phyloP scores from a whole-genome alignment of 2,888 invertebrate species.

The Andrena haemorrhoa region DNA sequence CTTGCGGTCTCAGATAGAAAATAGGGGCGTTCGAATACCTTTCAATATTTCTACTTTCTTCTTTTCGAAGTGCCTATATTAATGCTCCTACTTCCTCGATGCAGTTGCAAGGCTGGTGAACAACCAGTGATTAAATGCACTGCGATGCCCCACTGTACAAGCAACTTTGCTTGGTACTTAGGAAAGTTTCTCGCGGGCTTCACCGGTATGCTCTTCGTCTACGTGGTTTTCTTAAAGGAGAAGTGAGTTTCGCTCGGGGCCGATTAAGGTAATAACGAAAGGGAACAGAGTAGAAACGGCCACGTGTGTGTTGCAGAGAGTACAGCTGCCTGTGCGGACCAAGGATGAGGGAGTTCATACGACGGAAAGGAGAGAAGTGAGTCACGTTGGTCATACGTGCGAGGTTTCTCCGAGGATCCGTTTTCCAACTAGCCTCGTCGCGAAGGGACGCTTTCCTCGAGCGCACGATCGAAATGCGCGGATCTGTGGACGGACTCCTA shows the following conservation, averaged over 20 bases:
- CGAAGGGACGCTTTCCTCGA: background rate
- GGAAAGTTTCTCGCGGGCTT: constrained; percentile 80
- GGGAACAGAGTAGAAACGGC: background rate
- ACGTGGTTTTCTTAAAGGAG: constrained; percentile 76
- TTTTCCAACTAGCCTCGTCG: background rate
- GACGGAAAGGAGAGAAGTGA: constrained; percentile 71
- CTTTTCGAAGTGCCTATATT: background rate
- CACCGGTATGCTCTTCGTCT: constrained; percentile 77
- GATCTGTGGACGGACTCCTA: background rate
- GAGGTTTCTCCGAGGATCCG: constrained; percentile 36
- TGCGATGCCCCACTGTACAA: constrained; percentile 78
- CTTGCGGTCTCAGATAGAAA: too few relatives aligned
- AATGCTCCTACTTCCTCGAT: background rate
- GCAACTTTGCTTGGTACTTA: constrained; percentile 78
- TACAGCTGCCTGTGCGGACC: constrained; percentile 61
- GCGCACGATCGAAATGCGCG: too few relatives aligned
- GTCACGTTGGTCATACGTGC: constrained; percentile 66
- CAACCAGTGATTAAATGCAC: constrained; percentile 12
- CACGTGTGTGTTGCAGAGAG: constrained; percentile 51
- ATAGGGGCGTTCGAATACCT: background rate
- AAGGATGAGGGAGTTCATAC: constrained; percentile 63
- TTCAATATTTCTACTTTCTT: background rate
- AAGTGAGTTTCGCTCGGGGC: constrained; percentile 64
- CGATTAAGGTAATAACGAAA: background rate
- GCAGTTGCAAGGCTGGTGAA: constrained; percentile 10